A percentile compares a stretch with the other conserved stretches of the same genome.
Conservation (phyloP, 2,113 vertebrate genomes). For the Octodon degus region DNA sequence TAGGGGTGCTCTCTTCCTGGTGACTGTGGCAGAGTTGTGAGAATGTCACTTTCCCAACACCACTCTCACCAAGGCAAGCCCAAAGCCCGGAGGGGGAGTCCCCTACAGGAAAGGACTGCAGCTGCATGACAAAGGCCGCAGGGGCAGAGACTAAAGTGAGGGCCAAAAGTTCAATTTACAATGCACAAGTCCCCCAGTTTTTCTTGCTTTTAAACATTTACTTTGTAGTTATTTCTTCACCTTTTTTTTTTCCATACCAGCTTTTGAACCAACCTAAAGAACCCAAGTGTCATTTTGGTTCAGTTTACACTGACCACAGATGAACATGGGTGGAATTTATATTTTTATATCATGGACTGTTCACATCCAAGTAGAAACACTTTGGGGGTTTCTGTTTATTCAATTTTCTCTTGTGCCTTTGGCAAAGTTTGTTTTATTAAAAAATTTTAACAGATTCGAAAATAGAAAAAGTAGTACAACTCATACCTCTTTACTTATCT, state of each 20-base stretch:
- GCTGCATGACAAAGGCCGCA: background rate
- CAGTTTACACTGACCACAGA: background rate
- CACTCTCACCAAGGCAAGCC: background rate
- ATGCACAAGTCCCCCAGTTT: background rate
- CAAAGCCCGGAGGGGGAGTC: background rate
- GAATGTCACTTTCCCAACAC: background rate
- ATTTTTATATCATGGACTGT: background rate
- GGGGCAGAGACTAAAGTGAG: background rate
- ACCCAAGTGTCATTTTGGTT: background rate
- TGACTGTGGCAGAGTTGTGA: background rate
- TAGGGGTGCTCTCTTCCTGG: background rate
- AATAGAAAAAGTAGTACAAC: background rate
- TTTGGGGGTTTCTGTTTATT: background rate
- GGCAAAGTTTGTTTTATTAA: conserved; percentile 22
- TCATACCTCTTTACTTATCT: background rate
- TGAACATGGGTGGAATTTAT: background rate
- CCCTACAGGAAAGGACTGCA: background rate
- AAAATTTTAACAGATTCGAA: background rate
- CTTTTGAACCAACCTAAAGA: background rate
- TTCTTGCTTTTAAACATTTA: background rate
- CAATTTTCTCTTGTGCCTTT: background rate
- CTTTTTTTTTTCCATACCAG: background rate
- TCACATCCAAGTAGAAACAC: background rate
- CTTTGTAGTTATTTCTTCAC: background rate
- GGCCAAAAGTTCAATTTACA: background rate